Evolutionary conservation across 2,113 vertebrate genomes (phyloP).

Genomic region (Fukomys damarensis): DNA sequence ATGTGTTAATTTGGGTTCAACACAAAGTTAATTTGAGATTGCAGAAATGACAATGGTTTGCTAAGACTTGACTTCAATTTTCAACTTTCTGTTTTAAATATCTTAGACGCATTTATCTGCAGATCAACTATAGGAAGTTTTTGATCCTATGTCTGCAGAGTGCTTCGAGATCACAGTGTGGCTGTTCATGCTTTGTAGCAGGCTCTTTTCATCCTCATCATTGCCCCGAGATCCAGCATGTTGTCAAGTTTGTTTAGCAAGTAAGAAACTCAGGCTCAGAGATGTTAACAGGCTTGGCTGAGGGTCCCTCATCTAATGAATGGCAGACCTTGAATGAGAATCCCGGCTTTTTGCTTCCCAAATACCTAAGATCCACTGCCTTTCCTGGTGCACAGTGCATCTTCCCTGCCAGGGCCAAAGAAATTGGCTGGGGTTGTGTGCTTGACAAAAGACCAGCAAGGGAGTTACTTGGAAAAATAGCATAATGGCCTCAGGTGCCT

Average conservation of each 20-base stretch:
- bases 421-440: background rate
- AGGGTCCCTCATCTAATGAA: background rate
- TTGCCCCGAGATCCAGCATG: background rate
- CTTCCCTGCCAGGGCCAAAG: background rate
- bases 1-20: slow-evolving; percentile 22
- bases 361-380: background rate
- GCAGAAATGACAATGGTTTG: background rate
- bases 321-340: background rate
- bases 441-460: background rate
- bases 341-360: background rate
- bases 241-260: background rate
- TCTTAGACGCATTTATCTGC: slow-evolving; percentile 25
- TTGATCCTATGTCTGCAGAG: background rate
- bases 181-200: background rate
- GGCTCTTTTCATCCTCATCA: background rate
- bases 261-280: background rate
- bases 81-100: slow-evolving; percentile 29
- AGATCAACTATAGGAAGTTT: background rate
- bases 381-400: background rate
- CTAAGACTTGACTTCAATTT: background rate
- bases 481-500: background rate
- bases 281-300: background rate
- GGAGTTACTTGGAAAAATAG: slow-evolving; percentile 62
- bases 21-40: background rate
- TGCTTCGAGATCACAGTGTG: background rate